These are phyloP conservation scores for Orientallactaga bullata DNA, from an alignment of 2,113 vertebrate genomes.

Conservation along the genomic window DNA sequence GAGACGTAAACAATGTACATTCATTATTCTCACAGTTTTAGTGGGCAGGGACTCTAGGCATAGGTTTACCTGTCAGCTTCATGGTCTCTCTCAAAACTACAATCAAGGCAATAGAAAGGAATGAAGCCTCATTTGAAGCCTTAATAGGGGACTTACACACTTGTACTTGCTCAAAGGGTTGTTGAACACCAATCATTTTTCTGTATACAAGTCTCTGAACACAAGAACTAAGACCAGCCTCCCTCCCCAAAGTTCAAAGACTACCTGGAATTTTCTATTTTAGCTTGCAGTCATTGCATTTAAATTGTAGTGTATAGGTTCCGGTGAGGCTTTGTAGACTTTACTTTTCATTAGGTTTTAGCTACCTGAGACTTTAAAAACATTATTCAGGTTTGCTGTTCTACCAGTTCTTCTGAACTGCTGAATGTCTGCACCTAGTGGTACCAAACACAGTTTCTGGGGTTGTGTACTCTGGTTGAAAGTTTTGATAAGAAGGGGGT, in stretches of 20 bases:
- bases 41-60: neutral
- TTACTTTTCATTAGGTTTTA: neutral
- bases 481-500: neutral
- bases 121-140: neutral
- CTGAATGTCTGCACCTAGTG: neutral
- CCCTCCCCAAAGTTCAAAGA: neutral
- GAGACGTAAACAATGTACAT: neutral
- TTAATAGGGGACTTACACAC: neutral
- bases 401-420: neutral
- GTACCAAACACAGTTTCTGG: neutral
- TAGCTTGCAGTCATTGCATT: neutral
- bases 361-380: neutral
- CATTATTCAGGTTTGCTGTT: neutral
- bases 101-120: neutral
- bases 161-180: neutral
- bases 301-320: neutral
- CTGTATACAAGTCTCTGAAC: neutral
- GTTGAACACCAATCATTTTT: neutral
- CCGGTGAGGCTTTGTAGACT: neutral
- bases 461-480: neutral
- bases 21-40: neutral
- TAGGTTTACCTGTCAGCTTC: neutral
- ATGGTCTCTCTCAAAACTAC: neutral
- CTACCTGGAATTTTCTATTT: neutral
- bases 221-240: neutral